phyloP scores from a whole-genome alignment of 2,113 vertebrate species.

The Ceuthmochares aereus region DNA sequence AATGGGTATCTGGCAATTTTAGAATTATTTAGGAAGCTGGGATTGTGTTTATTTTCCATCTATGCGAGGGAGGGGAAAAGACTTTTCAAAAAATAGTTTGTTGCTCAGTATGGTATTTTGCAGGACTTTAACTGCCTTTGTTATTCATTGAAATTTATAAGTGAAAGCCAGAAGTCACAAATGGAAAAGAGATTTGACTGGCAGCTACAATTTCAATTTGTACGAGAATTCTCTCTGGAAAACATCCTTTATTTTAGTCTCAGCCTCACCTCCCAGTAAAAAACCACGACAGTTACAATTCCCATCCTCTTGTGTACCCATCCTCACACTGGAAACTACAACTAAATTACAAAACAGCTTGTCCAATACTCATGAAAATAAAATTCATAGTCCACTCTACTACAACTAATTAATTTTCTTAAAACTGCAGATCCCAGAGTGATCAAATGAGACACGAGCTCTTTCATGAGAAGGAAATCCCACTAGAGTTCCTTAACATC shows the following conservation, averaged over 20 bases:
- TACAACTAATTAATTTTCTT: conserved; percentile 58
- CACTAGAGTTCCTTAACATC: conserved; percentile 32
- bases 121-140: not conserved
- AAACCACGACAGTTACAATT: not conserved
- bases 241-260: conserved; percentile 4
- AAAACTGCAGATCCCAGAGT: conserved; percentile 1
- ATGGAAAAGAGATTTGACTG: conserved; percentile 21
- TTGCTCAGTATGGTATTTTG: not conserved
- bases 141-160: conserved; percentile 38
- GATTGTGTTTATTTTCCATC: not conserved
- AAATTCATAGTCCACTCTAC: conserved; percentile 28
- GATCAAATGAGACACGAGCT: conserved; percentile 51
- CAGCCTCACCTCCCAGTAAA: not conserved
- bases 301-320: not conserved
- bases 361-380: not conserved
- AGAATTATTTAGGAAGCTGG: not conserved
- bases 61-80: not conserved
- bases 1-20: not conserved
- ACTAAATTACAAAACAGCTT: conserved; percentile 6
- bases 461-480: conserved; percentile 56
- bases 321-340: conserved; percentile 17
- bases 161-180: not conserved
- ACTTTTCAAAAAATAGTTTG: not conserved
- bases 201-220: conserved; percentile 34
- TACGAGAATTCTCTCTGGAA: conserved; percentile 32